These are phyloP conservation scores for Hydractinia symbiolongicarpus DNA, from an alignment of 30 jellyfish, hydroid and myxozoan species.

Conservation along the genomic window DNA sequence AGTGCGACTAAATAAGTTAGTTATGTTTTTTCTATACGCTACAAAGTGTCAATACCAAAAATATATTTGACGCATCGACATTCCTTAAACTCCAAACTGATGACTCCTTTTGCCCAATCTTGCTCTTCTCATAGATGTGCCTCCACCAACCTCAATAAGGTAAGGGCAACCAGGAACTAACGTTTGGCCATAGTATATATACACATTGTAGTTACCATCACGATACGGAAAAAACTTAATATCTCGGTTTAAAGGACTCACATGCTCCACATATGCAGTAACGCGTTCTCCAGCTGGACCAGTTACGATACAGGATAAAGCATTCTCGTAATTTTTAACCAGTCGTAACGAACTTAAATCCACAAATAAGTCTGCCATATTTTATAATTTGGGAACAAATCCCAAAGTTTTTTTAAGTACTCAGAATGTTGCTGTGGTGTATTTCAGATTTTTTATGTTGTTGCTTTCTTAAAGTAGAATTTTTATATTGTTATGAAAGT, in stretches of 20 bases:
- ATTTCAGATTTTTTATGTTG: no score
- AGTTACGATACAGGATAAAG: neutral
- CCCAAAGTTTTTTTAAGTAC: no score
- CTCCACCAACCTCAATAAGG: neutral
- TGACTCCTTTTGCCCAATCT: no score
- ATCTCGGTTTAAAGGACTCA: constrained; percentile 3
- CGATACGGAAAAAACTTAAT: neutral
- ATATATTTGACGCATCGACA: no score
- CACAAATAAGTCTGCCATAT: neutral
- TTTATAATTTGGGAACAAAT: neutral
- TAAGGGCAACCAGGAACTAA: neutral
- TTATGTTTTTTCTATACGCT: no score
- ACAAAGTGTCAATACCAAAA: no score
- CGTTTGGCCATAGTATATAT: neutral
- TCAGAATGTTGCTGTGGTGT: no score
- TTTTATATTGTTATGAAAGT: no score
- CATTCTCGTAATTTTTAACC: neutral
- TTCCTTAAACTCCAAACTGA: no score
- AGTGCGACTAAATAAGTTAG: no score
- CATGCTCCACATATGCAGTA: neutral
- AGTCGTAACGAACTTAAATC: neutral
- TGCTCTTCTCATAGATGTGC: no score
- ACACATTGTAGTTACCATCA: neutral
- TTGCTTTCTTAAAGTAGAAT: no score
- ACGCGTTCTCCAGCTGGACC: neutral